phyloP scores from a whole-genome alignment of 2,888 invertebrate species.

The Tetrapedia diversipes region DNA sequence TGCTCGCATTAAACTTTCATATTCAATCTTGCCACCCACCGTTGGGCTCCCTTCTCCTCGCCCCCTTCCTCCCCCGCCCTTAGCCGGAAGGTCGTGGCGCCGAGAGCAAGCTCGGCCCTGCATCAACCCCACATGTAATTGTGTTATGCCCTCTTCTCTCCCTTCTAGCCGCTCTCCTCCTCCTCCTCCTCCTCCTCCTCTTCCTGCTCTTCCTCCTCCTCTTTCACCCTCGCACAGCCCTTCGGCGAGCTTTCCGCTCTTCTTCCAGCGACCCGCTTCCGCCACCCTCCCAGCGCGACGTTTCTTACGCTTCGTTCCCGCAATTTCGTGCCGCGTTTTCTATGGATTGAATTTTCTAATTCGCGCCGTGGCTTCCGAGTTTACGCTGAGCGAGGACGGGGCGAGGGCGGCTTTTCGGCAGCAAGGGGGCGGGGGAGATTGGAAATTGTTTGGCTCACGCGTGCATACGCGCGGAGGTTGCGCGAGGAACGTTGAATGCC shows the following conservation, averaged over 20 bases:
- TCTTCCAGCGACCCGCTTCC: slow-evolving; percentile 42
- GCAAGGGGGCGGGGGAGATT: no score
- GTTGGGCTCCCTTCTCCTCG: slow-evolving; percentile 66
- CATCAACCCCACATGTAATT: slow-evolving; percentile 80
- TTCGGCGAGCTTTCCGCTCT: slow-evolving; percentile 54
- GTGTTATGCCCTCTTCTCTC: slow-evolving; percentile 76
- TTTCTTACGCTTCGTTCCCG: slow-evolving; percentile 52
- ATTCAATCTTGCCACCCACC: slow-evolving; percentile 87
- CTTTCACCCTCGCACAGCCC: slow-evolving; percentile 34
- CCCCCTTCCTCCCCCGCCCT: slow-evolving; percentile 51
- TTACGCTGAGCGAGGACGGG: background rate
- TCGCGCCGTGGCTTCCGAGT: slow-evolving; percentile 23
- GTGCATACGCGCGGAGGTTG: background rate
- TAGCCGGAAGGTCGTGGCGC: slow-evolving; percentile 56
- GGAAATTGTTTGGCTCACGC: background rate
- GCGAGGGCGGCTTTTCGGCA: no score
- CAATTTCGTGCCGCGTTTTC: slow-evolving; percentile 59
- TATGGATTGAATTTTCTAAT: slow-evolving; percentile 74
- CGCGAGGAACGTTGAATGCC: background rate
- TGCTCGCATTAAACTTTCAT: slow-evolving; percentile 89
- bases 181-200: slow-evolving; percentile 9
- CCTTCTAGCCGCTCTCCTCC: slow-evolving; percentile 31
- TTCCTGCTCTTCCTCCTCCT: slow-evolving; percentile 53
- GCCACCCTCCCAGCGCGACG: slow-evolving; percentile 36
- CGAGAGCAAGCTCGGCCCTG: slow-evolving; percentile 69